These are phyloP conservation scores for Lasius fuliginosus DNA, from an alignment of 2,888 invertebrate species.

Conservation along the genomic window DNA sequence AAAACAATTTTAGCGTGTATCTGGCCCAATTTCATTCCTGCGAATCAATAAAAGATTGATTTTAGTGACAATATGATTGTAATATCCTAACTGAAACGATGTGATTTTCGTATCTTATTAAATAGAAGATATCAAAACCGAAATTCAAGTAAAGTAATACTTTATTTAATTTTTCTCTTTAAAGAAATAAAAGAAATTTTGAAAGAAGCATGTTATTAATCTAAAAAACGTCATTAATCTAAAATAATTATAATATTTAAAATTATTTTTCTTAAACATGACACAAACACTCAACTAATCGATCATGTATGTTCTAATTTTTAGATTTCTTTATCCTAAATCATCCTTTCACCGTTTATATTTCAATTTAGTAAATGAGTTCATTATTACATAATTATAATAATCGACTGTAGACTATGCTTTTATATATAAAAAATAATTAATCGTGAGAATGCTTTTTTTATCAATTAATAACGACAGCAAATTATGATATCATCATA, in stretches of 20 bases:
- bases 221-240: background rate
- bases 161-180: background rate
- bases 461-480: background rate
- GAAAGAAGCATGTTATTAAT: background rate
- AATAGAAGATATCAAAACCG: background rate
- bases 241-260: background rate
- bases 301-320: background rate
- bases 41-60: background rate
- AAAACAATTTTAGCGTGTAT: constrained; percentile 81
- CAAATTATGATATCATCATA: background rate
- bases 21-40: constrained; percentile 80
- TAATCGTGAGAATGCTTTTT: background rate
- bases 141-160: background rate
- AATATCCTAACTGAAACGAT: background rate
- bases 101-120: background rate
- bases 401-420: background rate
- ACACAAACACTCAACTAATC: background rate
- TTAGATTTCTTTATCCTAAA: background rate
- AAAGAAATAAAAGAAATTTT: background rate
- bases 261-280: background rate
- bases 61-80: background rate
- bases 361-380: background rate
- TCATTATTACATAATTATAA: background rate
- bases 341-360: background rate
- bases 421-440: background rate